Evolutionary conservation across 2,888 invertebrate genomes (phyloP).

Genomic region (Minunthozetes semirufus): DNA sequence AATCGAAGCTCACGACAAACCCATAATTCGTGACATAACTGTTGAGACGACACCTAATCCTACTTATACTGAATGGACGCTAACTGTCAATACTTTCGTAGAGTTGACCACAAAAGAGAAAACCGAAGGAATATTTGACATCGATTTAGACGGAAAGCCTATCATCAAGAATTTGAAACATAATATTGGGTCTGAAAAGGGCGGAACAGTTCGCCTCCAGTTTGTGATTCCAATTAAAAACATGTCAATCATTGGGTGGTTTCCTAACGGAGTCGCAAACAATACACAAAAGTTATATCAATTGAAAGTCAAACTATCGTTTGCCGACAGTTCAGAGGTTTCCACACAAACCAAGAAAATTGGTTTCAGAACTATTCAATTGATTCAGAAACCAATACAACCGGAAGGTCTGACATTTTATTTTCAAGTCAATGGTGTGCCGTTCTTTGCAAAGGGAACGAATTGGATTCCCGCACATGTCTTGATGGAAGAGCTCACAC

Average conservation of each 20-base stretch:
- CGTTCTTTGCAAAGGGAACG: constrained; percentile 89
- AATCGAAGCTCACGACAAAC: constrained; percentile 60
- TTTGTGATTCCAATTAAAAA: not conserved
- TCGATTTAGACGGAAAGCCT: not conserved
- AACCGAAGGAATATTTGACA: not conserved
- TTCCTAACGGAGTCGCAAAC: constrained; percentile 72
- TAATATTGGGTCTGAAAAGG: not conserved
- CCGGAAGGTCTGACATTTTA: constrained; percentile 65
- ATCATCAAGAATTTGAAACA: not conserved
- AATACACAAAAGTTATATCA: constrained; percentile 64
- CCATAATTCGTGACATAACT: constrained; percentile 60
- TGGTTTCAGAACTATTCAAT: constrained; percentile 77
- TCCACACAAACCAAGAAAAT: constrained; percentile 57
- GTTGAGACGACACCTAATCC: constrained; percentile 41
- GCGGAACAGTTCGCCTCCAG: not conserved
- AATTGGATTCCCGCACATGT: constrained; percentile 86
- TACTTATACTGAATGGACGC: constrained; percentile 6
- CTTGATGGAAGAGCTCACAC: constrained; percentile 65
- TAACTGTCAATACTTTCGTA: not conserved
- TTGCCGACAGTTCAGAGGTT: constrained; percentile 43
- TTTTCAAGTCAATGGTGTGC: constrained; percentile 73
- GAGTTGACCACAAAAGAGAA: not conserved
- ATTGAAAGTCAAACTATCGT: constrained; percentile 55
- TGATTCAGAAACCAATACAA: constrained; percentile 58
- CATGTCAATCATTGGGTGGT: constrained; percentile 59